Percentiles rank a stretch among this genome's conserved stretches.
Evolutionary conservation across 1,140 invertebrate genomes (phyloP).

Genomic region (Paramacrobiotus metropolitanus): DNA sequence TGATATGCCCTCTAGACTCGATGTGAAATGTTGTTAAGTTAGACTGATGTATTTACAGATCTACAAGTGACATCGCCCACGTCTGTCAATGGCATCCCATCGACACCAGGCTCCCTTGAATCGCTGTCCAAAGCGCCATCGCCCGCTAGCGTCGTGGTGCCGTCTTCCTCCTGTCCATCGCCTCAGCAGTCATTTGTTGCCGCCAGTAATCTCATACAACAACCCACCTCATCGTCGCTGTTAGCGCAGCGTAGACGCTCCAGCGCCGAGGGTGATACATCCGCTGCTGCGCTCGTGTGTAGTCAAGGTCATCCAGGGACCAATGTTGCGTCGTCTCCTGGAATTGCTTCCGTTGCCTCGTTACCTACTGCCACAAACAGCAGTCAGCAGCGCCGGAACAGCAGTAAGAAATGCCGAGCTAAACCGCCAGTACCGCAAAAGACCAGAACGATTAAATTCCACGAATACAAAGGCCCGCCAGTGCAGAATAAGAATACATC

Average conservation of each 20-base stretch:
- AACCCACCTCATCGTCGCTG: too few relatives aligned
- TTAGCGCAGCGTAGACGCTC: too few relatives aligned
- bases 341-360: constrained; percentile 8
- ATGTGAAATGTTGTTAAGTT: too few relatives aligned
- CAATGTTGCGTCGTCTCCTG: background rate
- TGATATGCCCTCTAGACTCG: too few relatives aligned
- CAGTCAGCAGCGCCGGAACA: constrained; percentile 6
- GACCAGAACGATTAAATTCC: constrained; percentile 71
- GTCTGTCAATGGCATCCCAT: background rate
- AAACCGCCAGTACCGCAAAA: constrained; percentile 7
- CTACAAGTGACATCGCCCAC: background rate
- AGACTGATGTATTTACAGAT: background rate
- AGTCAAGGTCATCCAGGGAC: constrained; percentile 1
- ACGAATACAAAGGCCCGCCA: constrained; percentile 59
- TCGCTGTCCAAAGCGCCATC: constrained; percentile 8
- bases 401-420: constrained; percentile 4
- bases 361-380: constrained; percentile 8
- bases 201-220: too few relatives aligned
- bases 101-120: background rate
- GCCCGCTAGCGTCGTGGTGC: constrained; percentile 12
- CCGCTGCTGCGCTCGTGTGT: background rate
- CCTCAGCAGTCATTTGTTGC: too few relatives aligned
- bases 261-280: background rate
- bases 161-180: constrained; percentile 7
- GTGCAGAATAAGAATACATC: background rate